phyloP scores from a whole-genome alignment of 2,888 invertebrate genomes.

The Chaitophorus viminalis region DNA sequence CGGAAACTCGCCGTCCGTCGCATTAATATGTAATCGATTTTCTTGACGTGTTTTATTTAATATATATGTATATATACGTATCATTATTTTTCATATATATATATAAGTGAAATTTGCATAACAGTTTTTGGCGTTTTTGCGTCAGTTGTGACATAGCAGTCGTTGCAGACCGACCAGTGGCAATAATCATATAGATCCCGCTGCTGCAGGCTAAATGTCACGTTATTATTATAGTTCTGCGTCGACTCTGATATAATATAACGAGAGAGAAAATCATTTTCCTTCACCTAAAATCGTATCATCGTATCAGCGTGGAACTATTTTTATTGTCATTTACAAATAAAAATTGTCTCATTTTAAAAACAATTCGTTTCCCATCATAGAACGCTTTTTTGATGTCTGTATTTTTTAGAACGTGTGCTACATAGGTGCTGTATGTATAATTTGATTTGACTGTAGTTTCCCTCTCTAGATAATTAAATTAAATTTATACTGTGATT shows the following conservation, averaged over 20 bases:
- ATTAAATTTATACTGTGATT: not conserved
- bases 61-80: not conserved
- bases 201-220: not conserved
- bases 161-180: not conserved
- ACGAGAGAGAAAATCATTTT: not conserved
- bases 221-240: not conserved
- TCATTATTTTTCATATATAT: not conserved
- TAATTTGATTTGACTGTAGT: not conserved
- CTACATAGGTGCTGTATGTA: no score
- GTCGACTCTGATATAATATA: not conserved
- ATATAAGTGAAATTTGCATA: not conserved
- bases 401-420: not conserved
- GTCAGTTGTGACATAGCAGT: no score
- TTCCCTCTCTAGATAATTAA: not conserved
- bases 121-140: not conserved
- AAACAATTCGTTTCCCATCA: not conserved
- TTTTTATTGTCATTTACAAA: not conserved
- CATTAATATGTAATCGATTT: slow-evolving; percentile 5
- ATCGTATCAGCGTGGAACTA: not conserved
- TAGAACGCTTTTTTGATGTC: no score
- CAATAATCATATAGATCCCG: not conserved
- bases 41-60: not conserved
- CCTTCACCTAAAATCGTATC: not conserved
- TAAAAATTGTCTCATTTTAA: not conserved
- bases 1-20: not conserved